These are phyloP conservation scores for Pogonophryne albipinna DNA, from an alignment of 2,797 vertebrate genomes.

Conservation along the genomic window DNA sequence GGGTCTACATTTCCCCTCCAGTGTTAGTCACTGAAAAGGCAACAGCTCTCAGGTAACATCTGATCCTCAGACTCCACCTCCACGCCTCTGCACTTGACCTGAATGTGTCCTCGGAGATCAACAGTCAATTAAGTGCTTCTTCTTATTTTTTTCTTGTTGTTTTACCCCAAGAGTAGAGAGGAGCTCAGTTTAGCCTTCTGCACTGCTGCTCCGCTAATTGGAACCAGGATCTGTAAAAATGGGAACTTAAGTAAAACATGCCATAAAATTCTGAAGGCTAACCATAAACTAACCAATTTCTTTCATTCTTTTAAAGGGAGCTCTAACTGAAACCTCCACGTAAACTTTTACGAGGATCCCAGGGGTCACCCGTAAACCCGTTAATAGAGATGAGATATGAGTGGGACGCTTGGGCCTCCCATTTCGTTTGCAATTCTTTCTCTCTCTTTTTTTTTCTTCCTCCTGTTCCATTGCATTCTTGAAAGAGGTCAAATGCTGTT, in stretches of 20 bases:
- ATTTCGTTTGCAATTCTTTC: slow-evolving; percentile 84
- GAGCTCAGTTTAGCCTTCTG: slow-evolving; percentile 74
- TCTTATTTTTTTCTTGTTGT: slow-evolving; percentile 66
- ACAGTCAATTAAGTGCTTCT: slow-evolving; percentile 79
- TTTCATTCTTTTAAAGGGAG: slow-evolving; percentile 88
- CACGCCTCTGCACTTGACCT: slow-evolving; percentile 76
- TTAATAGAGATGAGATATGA: slow-evolving; percentile 92
- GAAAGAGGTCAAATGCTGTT: slow-evolving; percentile 83
- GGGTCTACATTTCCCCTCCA: slow-evolving; percentile 2
- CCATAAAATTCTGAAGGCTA: slow-evolving; percentile 90
- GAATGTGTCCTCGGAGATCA: slow-evolving; percentile 82
- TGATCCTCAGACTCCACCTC: slow-evolving; percentile 63
- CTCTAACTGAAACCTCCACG: slow-evolving; percentile 87
- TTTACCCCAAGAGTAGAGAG: slow-evolving; percentile 74
- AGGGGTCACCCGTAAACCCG: slow-evolving; percentile 90
- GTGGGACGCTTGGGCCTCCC: slow-evolving; percentile 85
- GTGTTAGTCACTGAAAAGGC: slow-evolving; percentile 53
- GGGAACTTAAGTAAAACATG: slow-evolving; percentile 91
- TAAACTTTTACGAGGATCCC: slow-evolving; percentile 91
- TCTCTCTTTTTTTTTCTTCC: slow-evolving; percentile 43
- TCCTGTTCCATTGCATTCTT: slow-evolving; percentile 81
- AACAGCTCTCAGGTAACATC: slow-evolving; percentile 59
- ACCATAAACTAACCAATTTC: slow-evolving; percentile 90
- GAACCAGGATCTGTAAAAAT: slow-evolving; percentile 90
- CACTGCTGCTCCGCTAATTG: slow-evolving; percentile 86